Evolutionary conservation across 2,888 invertebrate genomes (phyloP).

Genomic region (Dynastes tityus): DNA sequence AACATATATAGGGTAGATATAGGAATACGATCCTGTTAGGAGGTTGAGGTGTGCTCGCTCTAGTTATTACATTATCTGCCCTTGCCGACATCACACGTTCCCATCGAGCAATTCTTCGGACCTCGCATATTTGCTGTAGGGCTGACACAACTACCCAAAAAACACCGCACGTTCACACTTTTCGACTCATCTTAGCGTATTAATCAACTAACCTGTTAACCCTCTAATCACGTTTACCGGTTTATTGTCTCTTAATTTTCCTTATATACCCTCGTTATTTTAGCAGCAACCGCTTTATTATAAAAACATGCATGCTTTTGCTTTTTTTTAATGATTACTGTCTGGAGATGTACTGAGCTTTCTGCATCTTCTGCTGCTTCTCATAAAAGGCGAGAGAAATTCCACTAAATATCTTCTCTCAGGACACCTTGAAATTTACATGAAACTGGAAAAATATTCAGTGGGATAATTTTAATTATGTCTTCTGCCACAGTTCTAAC

Average conservation of each 20-base stretch:
- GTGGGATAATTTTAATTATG: no score
- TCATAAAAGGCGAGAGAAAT: background rate
- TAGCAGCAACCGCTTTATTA: background rate
- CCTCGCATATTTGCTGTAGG: no score
- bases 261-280: background rate
- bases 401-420: no score
- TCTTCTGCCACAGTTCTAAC: no score
- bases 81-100: no score
- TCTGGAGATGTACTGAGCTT: background rate
- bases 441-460: no score
- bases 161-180: slow-evolving; percentile 7
- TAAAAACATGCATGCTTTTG: background rate
- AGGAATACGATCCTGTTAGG: no score
- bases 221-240: slow-evolving; percentile 8
- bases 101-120: no score
- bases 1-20: no score
- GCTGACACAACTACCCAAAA: background rate
- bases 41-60: no score
- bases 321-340: background rate
- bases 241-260: slow-evolving; percentile 3
- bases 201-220: slow-evolving; percentile 13
- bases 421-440: no score
- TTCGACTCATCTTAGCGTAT: slow-evolving; percentile 3
- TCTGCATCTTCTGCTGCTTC: background rate
- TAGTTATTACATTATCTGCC: no score